Conservation (phyloP, 2,797 vertebrate genomes). For the Gambelia wislizenii region DNA sequence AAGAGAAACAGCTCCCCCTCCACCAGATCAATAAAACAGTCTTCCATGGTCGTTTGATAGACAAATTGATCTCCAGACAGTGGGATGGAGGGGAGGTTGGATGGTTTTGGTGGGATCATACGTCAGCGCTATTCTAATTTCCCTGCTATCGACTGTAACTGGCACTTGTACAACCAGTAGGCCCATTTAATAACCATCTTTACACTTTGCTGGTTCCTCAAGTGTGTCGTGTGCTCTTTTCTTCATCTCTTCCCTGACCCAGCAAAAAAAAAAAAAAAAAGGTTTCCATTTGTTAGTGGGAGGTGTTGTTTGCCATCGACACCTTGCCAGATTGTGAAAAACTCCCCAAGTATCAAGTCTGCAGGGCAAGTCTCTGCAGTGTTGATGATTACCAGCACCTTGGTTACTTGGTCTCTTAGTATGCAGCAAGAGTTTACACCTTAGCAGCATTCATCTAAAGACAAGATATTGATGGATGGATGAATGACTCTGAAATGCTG, state of each 20-base stretch:
- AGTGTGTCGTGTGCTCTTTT: not conserved
- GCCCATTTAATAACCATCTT: not conserved
- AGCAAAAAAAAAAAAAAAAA: accelerated
- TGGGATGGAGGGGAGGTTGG: not conserved
- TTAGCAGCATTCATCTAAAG: not conserved
- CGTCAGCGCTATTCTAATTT: not conserved
- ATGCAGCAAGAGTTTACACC: not conserved
- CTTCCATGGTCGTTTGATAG: conserved; percentile 7
- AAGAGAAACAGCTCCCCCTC: accelerated
- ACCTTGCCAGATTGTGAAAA: accelerated
- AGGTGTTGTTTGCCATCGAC: accelerated
- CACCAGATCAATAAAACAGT: not conserved
- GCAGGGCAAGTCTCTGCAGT: accelerated
- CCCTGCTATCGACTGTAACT: not conserved
- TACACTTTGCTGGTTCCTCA: not conserved
- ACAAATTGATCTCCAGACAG: not conserved
- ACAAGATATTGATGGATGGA: not conserved
- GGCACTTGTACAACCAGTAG: not conserved
- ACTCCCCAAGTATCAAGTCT: not conserved
- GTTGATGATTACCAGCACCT: not conserved
- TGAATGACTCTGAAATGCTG: not conserved
- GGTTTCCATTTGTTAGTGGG: too few relatives aligned
- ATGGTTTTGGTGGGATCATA: not conserved
- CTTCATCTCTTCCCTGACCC: not conserved
- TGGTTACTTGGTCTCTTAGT: not conserved